Evolutionary conservation across 2,888 invertebrate genomes (phyloP).

Genomic region (Oscheius sp.): DNA sequence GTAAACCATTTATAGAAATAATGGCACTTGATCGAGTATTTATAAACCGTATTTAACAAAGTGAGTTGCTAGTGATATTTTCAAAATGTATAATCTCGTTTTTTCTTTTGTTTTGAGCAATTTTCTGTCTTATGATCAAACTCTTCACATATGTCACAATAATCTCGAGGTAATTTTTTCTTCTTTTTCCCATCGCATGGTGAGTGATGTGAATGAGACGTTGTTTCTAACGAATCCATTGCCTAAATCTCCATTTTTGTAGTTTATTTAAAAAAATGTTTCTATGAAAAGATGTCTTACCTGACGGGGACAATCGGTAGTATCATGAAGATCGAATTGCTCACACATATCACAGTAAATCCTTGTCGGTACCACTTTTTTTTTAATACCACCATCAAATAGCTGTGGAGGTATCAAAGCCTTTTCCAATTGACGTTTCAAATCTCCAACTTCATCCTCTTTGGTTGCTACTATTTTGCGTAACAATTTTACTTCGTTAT

Average conservation of each 20-base stretch:
- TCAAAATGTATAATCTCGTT: constrained; percentile 32
- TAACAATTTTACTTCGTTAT: constrained; percentile 76
- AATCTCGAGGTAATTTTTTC: constrained; percentile 77
- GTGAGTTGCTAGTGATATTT: neutral
- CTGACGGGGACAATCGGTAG: constrained; percentile 86
- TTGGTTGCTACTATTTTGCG: constrained; percentile 96
- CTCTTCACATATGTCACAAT: constrained; percentile 88
- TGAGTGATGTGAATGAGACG: constrained; percentile 19
- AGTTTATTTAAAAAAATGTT: too few species aligned
- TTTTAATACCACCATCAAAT: constrained; percentile 62
- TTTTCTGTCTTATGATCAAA: constrained; percentile 42
- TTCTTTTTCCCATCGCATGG: constrained; percentile 28
- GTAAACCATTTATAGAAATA: neutral
- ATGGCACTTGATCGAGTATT: neutral
- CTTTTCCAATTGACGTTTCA: constrained; percentile 70
- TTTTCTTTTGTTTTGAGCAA: constrained; percentile 32
- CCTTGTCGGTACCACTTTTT: constrained; percentile 77
- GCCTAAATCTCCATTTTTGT: too few species aligned
- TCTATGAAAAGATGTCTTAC: neutral
- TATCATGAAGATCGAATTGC: constrained; percentile 93
- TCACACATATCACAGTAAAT: constrained; percentile 97
- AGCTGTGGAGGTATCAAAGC: neutral
- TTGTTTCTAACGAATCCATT: constrained; percentile 9
- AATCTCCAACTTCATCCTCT: constrained; percentile 88
- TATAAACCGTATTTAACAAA: too few species aligned